Evolutionary conservation across 2,113 vertebrate genomes (phyloP), one percentile per base, ranked within the genome.

Genomic region (Sisor rabdophorus): DNA sequence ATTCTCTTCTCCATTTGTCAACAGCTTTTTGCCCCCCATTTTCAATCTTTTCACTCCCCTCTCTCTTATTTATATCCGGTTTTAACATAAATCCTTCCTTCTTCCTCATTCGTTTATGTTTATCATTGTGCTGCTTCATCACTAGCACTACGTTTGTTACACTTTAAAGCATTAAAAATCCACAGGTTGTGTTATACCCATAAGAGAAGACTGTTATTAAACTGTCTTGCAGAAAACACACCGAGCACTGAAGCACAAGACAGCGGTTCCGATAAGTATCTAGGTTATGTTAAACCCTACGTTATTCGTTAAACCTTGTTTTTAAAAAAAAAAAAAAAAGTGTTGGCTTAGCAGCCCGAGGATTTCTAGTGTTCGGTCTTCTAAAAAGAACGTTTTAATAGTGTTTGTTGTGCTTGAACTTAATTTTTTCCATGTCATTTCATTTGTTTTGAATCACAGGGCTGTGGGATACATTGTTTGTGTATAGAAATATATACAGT

Each of bases 361-460:
- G 53, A 67, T 74, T 75, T 71, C 54, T 77, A 76, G 73, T 74
- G 73, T 73, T 77, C 61, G 60, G 63, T 82, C 67, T 73, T 64
- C 10, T 74, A 53, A 17, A 47, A 71, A 44, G 61, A 71, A 68
- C 73, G 71, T 81, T 82, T 80, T 85, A 17, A 60, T 24, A 5
- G 13, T 36, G 40, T 78, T 79, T 82, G 73, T 81, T 73, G 78
- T 83, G 80, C 80, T 75, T 81, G 65, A 81, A 81, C 82, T 81
- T 84, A 81, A 81, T 83, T 79, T 79, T 69, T 75, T 47, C 8
- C 30, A 32, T 81, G 72, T 73, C 71, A 79, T 79, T 81, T 75
- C 71, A 83, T 26, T 26, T 50, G 28, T 56, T 75, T 30, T 82
- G 71, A 32, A 71, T 75, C 40, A 63, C 77, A 76, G 77, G 82